Evolutionary conservation across 2,113 vertebrate species (phyloP), one percentile per base, ranked within the genome.

Genomic region (Marmota monax): DNA sequence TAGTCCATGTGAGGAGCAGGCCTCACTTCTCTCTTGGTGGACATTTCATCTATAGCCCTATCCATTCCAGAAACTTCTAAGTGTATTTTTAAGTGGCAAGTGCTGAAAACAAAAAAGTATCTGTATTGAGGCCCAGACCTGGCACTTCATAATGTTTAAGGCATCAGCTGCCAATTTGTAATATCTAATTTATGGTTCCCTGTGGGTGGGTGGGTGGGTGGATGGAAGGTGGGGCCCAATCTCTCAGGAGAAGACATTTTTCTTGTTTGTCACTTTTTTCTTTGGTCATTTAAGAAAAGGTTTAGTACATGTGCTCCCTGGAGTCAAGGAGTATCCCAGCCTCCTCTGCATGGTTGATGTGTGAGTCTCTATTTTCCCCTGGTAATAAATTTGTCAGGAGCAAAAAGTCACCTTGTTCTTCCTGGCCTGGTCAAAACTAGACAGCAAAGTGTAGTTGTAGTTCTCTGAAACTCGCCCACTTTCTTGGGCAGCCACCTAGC

Each of bases 181-280:
- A 95, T 48, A 25, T 97, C 98, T 98, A 97, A 98, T 98, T 98
- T 98, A 98, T 95, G 96, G 86, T 83, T 98, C 98, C 92, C 94
- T 70, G 82, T 97, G 97, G 97, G 98, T 89, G 79, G 92, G 98
- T 97, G 97, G 92, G 98, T 98, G 98, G 98, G 97, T 96, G 97
- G 95, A 97, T 98, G 97, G 95, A 98, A 98, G 98, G 97, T 96
- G 97, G 96, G 56, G 96, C 92, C 84, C 89, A 95, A 74, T 95
- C 97, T 98, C 98, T 96, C 48, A 86, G 89, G 97, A 97, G 95
- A 94, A 97, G 97, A 91, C 96, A 86, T 96, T 98, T 98, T 98
- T 96, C 96, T 95, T 90, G 95, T 97, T 98, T 97, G 32, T 67
- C 69, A 79, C n/a, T 91, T 65, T 92, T 92, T 92, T 96, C 90